phyloP scores from a whole-genome alignment of 1,140 invertebrate species.

The Diuraphis noxia region DNA sequence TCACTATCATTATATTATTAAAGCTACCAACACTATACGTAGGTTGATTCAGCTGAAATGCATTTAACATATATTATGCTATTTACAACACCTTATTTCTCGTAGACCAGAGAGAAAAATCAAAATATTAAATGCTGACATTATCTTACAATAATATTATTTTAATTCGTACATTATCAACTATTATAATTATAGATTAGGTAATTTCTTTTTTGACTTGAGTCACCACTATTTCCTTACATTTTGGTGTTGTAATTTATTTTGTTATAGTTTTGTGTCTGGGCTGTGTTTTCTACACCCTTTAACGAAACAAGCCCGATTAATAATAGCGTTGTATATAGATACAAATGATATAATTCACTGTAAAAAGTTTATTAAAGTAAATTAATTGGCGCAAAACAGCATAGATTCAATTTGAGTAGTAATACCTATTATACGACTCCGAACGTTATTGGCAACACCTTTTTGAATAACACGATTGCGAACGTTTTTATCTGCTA shows the following conservation, averaged over 20 bases:
- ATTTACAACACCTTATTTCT: background rate
- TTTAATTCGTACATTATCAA: background rate
- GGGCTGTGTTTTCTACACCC: background rate
- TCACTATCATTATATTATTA: background rate
- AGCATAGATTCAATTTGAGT: no score
- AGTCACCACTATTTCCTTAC: background rate
- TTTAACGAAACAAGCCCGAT: background rate
- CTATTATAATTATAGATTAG: background rate
- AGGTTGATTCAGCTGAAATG: background rate
- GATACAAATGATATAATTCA: background rate
- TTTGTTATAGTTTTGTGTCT: background rate
- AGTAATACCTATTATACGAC: no score
- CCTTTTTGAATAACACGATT: no score
- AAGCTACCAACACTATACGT: background rate
- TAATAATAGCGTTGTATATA: background rate
- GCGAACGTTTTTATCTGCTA: no score
- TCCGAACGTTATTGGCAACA: no score
- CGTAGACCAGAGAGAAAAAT: background rate
- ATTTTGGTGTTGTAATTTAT: background rate
- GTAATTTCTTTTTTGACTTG: no score
- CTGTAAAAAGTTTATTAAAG: background rate
- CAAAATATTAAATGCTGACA: background rate
- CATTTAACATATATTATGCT: no score
- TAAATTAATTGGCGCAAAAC: background rate
- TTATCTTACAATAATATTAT: background rate